Evolutionary conservation across 2,113 vertebrate species (phyloP).

Genomic region (Tachysurus vachellii): DNA sequence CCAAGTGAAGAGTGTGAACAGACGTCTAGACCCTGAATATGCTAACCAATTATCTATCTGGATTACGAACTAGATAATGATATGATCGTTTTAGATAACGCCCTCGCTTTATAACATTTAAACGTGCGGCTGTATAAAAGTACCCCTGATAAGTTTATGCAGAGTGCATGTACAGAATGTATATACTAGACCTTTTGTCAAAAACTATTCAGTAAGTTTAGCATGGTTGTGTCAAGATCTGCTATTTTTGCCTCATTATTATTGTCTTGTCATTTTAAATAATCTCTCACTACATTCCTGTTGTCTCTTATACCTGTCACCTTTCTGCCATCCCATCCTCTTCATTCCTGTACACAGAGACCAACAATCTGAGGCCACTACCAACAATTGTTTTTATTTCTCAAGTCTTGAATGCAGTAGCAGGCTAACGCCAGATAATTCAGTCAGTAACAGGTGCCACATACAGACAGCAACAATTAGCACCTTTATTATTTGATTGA

Average conservation of each 20-base stretch:
- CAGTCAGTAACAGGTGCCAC: neutral
- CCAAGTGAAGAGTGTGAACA: constrained; percentile 36
- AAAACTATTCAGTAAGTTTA: neutral
- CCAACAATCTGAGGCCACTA: neutral
- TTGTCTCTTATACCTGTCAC: neutral
- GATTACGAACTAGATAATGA: constrained; percentile 20
- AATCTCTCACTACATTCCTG: neutral
- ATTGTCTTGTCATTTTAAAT: constrained; percentile 1
- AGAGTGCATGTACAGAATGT: neutral
- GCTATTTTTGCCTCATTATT: constrained; percentile 23
- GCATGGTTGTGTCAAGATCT: neutral
- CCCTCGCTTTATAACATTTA: neutral
- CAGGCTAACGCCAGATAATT: neutral
- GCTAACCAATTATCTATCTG: constrained; percentile 10
- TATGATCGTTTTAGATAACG: constrained; percentile 21
- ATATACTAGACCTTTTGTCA: neutral
- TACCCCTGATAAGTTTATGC: neutral
- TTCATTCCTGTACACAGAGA: neutral
- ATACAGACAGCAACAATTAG: neutral
- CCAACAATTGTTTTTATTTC: neutral
- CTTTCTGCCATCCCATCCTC: neutral
- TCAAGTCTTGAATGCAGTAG: neutral
- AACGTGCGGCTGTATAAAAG: neutral
- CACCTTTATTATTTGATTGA: neutral
- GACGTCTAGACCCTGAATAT: neutral